phyloP scores from a whole-genome alignment of 1,140 invertebrate genomes.

The Bombus difficillimus region DNA sequence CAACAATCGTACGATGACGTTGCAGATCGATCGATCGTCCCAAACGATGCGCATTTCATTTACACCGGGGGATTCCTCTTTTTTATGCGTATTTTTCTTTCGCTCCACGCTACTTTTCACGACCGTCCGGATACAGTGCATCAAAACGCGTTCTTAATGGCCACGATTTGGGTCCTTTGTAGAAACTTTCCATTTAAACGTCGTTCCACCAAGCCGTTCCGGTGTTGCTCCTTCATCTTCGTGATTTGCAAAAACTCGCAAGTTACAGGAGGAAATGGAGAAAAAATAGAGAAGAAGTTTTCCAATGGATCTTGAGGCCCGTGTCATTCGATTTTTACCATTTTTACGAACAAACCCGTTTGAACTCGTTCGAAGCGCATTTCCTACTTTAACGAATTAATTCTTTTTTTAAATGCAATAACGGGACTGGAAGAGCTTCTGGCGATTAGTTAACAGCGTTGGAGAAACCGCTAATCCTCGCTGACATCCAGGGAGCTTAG shows the following conservation, averaged over 20 bases:
- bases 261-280: not conserved
- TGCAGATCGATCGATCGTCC: conserved; percentile 52
- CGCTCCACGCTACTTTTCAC: conserved; percentile 21
- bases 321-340: not conserved
- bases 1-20: conserved; percentile 35
- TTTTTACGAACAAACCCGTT: not conserved
- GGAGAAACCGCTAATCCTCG: conserved; percentile 20
- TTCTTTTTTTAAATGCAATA: not conserved
- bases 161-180: conserved; percentile 38
- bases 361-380: too few relatives aligned
- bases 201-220: conserved; percentile 4
- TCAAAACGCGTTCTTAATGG: conserved; percentile 60
- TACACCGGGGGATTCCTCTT: conserved; percentile 5
- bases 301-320: not conserved
- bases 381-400: not conserved
- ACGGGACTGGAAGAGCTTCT: too few relatives aligned
- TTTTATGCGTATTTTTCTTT: conserved; percentile 35
- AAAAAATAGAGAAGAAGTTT: conserved; percentile 27
- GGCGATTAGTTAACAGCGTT: not conserved
- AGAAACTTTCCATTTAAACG: conserved; percentile 53
- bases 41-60: conserved; percentile 41
- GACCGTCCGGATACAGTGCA: conserved; percentile 32
- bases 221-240: not conserved
- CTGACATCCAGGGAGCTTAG: not conserved
- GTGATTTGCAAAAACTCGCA: conserved; percentile 62